Evolutionary conservation across 2,113 vertebrate genomes (phyloP).

Genomic region (Lathamus discolor): DNA sequence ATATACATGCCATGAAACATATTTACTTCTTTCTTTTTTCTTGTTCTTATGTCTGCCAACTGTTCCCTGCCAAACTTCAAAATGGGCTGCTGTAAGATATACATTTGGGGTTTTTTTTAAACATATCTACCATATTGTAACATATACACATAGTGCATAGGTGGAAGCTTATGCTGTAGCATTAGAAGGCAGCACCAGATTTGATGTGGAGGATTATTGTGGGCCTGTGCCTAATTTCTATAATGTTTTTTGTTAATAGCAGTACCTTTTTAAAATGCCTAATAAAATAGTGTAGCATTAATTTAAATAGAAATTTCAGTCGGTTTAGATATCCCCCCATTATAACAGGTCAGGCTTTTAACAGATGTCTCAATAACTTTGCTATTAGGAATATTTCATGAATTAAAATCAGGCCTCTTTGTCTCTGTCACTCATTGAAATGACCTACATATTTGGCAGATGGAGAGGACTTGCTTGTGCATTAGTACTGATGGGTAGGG

Average conservation of each 20-base stretch:
- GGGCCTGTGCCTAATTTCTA: conserved; percentile 57
- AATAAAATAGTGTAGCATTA: conserved; percentile 48
- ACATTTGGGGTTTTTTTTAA: neutral
- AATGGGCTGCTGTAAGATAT: conserved; percentile 7
- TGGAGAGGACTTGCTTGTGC: conserved; percentile 55
- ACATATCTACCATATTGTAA: neutral
- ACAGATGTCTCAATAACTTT: conserved; percentile 69
- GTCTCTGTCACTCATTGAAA: conserved; percentile 61
- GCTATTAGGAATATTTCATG: conserved; percentile 61
- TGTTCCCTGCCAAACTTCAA: conserved; percentile 64
- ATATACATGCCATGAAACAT: conserved; percentile 54
- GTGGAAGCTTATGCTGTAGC: neutral
- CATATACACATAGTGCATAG: neutral
- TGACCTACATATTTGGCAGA: conserved; percentile 63
- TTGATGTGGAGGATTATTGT: conserved; percentile 56
- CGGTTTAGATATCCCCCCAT: conserved; percentile 33
- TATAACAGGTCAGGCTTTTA: conserved; percentile 63
- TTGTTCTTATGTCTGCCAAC: conserved; percentile 20
- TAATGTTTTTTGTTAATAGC: conserved; percentile 57
- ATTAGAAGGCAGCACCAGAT: conserved; percentile 32
- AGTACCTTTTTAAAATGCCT: conserved; percentile 45
- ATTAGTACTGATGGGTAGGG: conserved; percentile 32
- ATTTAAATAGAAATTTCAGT: conserved; percentile 55
- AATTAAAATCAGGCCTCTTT: conserved; percentile 64
- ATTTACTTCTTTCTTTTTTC: conserved; percentile 23